A percentile compares a stretch with the other conserved stretches of the same genome.
These are phyloP conservation scores for Cryptus viduatorius DNA, from an alignment of 2,888 invertebrate genomes.

Conservation along the genomic window DNA sequence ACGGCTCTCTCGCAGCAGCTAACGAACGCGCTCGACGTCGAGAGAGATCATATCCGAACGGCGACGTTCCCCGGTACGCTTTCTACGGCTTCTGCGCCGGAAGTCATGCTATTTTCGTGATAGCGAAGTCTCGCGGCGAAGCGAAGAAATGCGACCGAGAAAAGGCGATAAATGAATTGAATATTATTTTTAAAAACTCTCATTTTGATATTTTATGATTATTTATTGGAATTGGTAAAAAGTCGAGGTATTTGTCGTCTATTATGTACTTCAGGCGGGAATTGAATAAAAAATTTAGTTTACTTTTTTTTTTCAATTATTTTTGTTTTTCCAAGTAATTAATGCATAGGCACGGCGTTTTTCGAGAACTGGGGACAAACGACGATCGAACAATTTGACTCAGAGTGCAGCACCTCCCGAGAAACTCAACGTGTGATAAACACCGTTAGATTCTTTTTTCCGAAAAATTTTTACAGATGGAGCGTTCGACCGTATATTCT, in stretches of 20 bases:
- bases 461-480: constrained; percentile 8
- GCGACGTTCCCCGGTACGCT: constrained; percentile 54
- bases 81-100: constrained; percentile 64
- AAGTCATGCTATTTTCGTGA: constrained; percentile 68
- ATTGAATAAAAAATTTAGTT: background rate
- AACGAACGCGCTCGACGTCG: constrained; percentile 9
- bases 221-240: no score
- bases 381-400: background rate
- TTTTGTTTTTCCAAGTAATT: no score
- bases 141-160: constrained; percentile 28
- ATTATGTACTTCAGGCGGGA: no score
- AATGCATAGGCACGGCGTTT: background rate
- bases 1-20: constrained; percentile 25
- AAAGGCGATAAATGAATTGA: background rate
- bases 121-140: constrained; percentile 56
- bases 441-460: background rate
- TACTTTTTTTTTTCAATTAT: background rate
- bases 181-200: no score
- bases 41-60: constrained; percentile 53
- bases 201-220: no score
- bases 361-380: constrained; percentile 1
- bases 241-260: no score
- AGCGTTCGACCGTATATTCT: background rate
- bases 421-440: background rate
- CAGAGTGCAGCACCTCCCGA: constrained; percentile 56